Conservation (phyloP, 2,113 vertebrate species). For the Anoura caudifer region DNA sequence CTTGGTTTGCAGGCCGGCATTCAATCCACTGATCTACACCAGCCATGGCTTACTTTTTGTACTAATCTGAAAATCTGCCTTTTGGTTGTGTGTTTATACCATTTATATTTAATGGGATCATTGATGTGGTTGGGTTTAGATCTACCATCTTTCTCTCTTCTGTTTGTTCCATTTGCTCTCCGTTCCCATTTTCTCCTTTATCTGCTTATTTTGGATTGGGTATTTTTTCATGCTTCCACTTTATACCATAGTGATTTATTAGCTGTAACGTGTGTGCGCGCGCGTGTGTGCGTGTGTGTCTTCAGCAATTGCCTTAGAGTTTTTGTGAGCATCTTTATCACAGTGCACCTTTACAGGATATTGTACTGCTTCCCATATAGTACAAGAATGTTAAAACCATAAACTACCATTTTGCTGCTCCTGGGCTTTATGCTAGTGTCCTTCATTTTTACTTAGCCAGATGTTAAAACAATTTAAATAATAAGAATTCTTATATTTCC, state of each 20-base stretch:
- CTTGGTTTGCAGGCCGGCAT: too few species aligned
- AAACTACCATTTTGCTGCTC: background rate
- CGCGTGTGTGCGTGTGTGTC: background rate
- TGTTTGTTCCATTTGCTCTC: background rate
- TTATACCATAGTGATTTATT: background rate
- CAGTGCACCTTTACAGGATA: background rate
- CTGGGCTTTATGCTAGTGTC: background rate
- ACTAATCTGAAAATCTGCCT: background rate
- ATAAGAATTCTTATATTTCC: background rate
- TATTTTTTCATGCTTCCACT: background rate
- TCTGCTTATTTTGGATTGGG: background rate
- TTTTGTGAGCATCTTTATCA: background rate
- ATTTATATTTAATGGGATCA: background rate
- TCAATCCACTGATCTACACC: too few species aligned
- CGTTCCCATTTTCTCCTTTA: background rate
- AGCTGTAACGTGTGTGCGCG: background rate
- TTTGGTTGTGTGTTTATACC: background rate
- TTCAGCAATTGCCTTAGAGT: background rate
- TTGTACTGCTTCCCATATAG: background rate
- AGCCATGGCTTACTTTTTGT: background rate
- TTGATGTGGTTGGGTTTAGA: background rate
- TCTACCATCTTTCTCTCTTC: background rate
- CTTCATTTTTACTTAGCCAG: background rate
- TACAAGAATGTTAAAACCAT: background rate
- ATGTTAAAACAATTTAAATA: background rate